Base-by-base conservation (phyloP, 1,140 invertebrate genomes). In the Gryon sp. region DNA sequence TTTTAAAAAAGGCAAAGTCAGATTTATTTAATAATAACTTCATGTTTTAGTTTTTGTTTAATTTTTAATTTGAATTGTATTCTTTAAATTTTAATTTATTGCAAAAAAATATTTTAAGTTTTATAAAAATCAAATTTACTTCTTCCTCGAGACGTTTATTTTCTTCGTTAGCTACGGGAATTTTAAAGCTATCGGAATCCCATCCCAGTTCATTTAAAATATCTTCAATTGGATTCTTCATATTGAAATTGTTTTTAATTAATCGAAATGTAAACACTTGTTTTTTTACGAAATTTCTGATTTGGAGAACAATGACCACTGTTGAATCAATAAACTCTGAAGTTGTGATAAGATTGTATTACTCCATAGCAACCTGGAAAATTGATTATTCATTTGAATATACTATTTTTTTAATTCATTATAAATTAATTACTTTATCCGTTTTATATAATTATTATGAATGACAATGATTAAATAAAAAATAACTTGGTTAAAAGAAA, bases 131-230 rank as follows among this genome's bases (percentile, higher is more conserved):
- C 41, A 46, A 14, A 43, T 83, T 1, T 88, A 89, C 92, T 83
- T 90, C 88, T 82, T 83, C 87, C 86, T 94, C 92, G 8, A 94
- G 85, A 74, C 76, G 82, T 84, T 91, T 91, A 76, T 95, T 95
- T 81, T 92, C 91, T 46, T 90, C 90, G 87, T 94, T 93, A 2
- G 93, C 92, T 11, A 94, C 89, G 2, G 94, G 94, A 76, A 95
- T 91, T 76, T 91, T 90, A 60, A 93, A 93, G 8, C 93, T 93
- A 77, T 92, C 90, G 48, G 89, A 89, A 12, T 50, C 48, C 92
- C 93, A 94, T 7, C 93, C 93, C n/a, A 94, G 83, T 77, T 92
- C 89, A 80, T 90, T 90, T 19, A 94, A 85, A 69, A 94, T 85
- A 72, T 92, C 88, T n/a, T 90, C 88, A 62, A 93, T 90, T 7